These are phyloP conservation scores for Arothron firmamentum DNA, from an alignment of 2,113 vertebrate species.

Conservation along the genomic window DNA sequence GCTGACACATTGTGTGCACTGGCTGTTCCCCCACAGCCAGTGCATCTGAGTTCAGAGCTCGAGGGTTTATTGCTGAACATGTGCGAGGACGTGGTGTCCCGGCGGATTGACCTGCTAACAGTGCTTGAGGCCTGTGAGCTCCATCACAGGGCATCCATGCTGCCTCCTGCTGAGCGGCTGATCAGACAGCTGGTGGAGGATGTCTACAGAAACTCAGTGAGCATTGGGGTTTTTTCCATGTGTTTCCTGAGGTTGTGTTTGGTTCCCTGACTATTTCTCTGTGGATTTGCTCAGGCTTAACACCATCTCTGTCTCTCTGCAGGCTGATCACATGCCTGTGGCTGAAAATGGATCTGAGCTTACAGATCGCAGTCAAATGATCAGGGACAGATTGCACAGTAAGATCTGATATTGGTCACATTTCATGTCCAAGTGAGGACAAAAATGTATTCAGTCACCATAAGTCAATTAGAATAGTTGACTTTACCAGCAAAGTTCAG, in stretches of 20 bases:
- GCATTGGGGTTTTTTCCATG: neutral
- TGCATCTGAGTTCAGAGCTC: constrained; percentile 76
- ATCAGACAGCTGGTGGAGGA: constrained; percentile 76
- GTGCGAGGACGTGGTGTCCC: constrained; percentile 80
- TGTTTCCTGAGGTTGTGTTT: neutral
- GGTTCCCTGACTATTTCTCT: neutral
- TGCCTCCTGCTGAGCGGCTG: constrained; percentile 64
- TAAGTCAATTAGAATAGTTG: neutral
- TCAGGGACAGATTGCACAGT: constrained; percentile 81
- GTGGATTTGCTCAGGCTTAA: constrained; percentile 15
- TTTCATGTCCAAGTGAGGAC: neutral
- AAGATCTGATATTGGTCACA: constrained; percentile 14
- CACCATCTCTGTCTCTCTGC: constrained; percentile 15
- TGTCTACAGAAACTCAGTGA: constrained; percentile 68
- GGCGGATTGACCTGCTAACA: constrained; percentile 69
- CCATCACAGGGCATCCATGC: constrained; percentile 69
- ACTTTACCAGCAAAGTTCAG: neutral
- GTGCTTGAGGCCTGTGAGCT: constrained; percentile 75
- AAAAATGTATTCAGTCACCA: neutral
- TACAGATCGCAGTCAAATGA: constrained; percentile 76
- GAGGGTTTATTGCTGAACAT: constrained; percentile 80
- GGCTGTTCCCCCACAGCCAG: constrained; percentile 62
- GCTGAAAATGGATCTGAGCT: constrained; percentile 67
- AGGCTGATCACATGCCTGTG: constrained; percentile 71
- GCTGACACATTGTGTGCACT: neutral